These are phyloP conservation scores for Marmota monax DNA, from an alignment of 2,113 vertebrate genomes.

Conservation along the genomic window DNA sequence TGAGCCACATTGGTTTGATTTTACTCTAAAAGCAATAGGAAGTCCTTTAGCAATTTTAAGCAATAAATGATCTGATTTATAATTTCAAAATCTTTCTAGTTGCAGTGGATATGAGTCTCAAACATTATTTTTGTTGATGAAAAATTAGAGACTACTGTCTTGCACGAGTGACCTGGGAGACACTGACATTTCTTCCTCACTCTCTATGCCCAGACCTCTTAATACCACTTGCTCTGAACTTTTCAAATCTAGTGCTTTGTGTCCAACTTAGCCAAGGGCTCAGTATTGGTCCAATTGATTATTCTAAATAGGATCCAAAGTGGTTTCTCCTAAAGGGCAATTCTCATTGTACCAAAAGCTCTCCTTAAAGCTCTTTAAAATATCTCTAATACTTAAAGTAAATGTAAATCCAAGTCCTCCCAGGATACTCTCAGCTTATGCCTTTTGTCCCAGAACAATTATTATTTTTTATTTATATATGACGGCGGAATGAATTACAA, in stretches of 20 bases:
- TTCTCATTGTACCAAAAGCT: neutral
- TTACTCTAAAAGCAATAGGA: constrained; percentile 39
- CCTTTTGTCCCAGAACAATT: neutral
- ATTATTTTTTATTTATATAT: neutral
- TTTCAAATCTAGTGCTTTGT: neutral
- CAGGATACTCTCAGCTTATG: neutral
- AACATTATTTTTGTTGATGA: neutral
- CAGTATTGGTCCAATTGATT: neutral
- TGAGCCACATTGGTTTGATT: neutral
- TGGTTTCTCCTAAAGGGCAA: neutral
- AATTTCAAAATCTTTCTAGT: neutral
- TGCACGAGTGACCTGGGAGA: neutral
- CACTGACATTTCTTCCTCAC: neutral
- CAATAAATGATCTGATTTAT: neutral
- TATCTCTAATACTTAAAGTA: neutral
- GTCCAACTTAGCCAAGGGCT: neutral
- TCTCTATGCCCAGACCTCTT: neutral
- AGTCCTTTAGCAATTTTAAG: neutral
- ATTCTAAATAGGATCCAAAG: neutral
- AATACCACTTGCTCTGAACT: neutral
- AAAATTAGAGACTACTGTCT: neutral
- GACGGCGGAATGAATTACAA: no score
- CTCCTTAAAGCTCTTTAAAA: neutral
- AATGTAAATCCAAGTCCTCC: neutral
- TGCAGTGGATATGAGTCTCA: neutral